Evolutionary conservation across 2,797 vertebrate species (phyloP).

Genomic region (Notolepis coatsorum): DNA sequence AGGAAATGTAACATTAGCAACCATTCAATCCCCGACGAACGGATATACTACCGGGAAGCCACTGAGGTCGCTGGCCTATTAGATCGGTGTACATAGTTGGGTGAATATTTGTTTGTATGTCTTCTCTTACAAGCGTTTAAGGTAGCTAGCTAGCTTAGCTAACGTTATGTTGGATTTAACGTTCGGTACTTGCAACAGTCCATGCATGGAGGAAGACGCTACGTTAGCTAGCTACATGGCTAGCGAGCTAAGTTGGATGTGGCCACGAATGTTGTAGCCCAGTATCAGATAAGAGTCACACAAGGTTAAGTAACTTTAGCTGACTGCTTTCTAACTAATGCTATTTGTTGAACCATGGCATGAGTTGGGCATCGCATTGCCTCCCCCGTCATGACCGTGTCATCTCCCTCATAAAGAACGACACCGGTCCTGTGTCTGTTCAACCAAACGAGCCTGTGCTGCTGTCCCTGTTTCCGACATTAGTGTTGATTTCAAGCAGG

Average conservation of each 20-base stretch:
- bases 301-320: not conserved
- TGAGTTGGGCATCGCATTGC: not conserved
- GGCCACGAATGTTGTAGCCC: not conserved
- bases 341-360: not conserved
- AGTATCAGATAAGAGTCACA: slow-evolving; percentile 10
- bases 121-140: slow-evolving; percentile 11
- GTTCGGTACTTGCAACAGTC: slow-evolving; percentile 18
- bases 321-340: not conserved
- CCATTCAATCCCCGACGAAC: slow-evolving; percentile 12
- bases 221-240: slow-evolving; percentile 58
- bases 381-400: no score
- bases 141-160: not conserved
- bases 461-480: slow-evolving; percentile 2
- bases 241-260: slow-evolving; percentile 25
- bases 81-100: slow-evolving; percentile 37
- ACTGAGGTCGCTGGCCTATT: slow-evolving; percentile 5
- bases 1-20: slow-evolving; percentile 29
- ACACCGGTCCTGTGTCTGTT: no score
- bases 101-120: slow-evolving; percentile 11
- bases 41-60: slow-evolving; percentile 13
- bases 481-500: slow-evolving; percentile 47
- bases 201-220: no score
- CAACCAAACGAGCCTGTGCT: not conserved
- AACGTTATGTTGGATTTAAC: no score
- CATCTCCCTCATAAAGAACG: no score